A percentile compares a stretch with the other conserved stretches of the same genome.
Evolutionary conservation across 2,888 invertebrate species (phyloP).

Genomic region (Pollenia amentaria): DNA sequence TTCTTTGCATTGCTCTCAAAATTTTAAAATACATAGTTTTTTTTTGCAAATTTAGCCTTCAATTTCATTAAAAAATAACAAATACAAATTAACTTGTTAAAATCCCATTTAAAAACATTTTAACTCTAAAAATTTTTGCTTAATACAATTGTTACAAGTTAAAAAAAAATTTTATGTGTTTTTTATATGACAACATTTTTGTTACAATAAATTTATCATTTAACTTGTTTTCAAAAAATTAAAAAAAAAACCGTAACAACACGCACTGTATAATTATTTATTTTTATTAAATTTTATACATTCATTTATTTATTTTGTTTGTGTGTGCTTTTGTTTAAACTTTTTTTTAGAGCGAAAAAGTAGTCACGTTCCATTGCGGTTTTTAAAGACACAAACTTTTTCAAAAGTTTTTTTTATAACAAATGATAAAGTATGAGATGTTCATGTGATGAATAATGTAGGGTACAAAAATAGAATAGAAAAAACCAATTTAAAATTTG

Average conservation of each 20-base stretch:
- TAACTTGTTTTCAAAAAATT: constrained; percentile 25
- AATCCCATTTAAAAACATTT: background rate
- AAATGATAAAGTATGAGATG: constrained; percentile 24
- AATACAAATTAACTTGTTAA: constrained; percentile 38
- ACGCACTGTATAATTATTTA: constrained; percentile 65
- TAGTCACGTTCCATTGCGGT: constrained; percentile 69
- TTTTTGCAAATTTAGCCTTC: constrained; percentile 46
- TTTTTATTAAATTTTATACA: constrained; percentile 40
- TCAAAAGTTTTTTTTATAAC: constrained; percentile 39
- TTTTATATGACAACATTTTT: constrained; percentile 27
- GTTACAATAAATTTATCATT: constrained; percentile 49
- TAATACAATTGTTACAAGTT: constrained; percentile 40
- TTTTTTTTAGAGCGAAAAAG: constrained; percentile 68
- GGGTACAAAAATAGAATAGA: background rate
- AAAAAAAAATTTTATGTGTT: background rate
- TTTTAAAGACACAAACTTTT: constrained; percentile 21
- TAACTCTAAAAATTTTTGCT: background rate
- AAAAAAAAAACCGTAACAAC: constrained; percentile 38
- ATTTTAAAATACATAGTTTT: constrained; percentile 13
- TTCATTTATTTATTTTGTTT: constrained; percentile 46
- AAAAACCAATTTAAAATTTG: too few species aligned
- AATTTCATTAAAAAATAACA: constrained; percentile 11
- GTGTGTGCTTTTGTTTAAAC: background rate
- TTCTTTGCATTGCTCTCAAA: constrained; percentile 29
- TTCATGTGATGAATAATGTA: constrained; percentile 19